These are phyloP conservation scores for Charaxes varanes DNA, from an alignment of 1,140 invertebrate species.

Conservation along the genomic window DNA sequence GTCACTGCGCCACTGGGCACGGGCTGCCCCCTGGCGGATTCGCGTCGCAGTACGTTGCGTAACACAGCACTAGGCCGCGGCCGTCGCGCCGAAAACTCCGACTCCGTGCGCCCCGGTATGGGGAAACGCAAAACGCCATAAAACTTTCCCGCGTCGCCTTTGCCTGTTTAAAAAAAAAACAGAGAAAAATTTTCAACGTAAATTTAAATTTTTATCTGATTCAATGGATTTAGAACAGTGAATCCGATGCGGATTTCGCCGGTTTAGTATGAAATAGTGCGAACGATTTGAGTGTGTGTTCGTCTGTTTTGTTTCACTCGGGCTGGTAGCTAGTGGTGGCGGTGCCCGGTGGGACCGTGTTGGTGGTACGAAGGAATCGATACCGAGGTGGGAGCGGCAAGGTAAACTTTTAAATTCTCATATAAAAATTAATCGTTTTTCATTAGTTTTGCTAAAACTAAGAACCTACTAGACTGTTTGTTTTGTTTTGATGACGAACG, in stretches of 20 bases:
- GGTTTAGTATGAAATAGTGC: constrained; percentile 39
- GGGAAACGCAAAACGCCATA: constrained; percentile 48
- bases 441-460: no score
- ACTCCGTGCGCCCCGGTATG: constrained; percentile 50
- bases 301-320: constrained; percentile 60
- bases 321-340: constrained; percentile 45
- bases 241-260: constrained; percentile 41
- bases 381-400: constrained; percentile 64
- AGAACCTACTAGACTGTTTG: no score
- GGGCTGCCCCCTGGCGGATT: constrained; percentile 63
- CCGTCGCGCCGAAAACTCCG: constrained; percentile 59
- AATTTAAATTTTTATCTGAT: no score
- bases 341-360: constrained; percentile 42
- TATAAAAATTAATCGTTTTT: no score
- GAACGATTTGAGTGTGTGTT: constrained; percentile 49
- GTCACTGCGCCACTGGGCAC: constrained; percentile 63
- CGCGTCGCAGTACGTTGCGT: constrained; percentile 64
- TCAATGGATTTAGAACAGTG: constrained; percentile 29
- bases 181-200: no score
- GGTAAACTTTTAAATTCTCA: constrained; percentile 55
- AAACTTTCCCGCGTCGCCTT: constrained; percentile 60
- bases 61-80: constrained; percentile 63
- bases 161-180: constrained; percentile 5
- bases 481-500: no score
- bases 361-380: constrained; percentile 62